These are phyloP conservation scores for Telenomus remus DNA, from an alignment of 1,140 invertebrate species.

Conservation along the genomic window DNA sequence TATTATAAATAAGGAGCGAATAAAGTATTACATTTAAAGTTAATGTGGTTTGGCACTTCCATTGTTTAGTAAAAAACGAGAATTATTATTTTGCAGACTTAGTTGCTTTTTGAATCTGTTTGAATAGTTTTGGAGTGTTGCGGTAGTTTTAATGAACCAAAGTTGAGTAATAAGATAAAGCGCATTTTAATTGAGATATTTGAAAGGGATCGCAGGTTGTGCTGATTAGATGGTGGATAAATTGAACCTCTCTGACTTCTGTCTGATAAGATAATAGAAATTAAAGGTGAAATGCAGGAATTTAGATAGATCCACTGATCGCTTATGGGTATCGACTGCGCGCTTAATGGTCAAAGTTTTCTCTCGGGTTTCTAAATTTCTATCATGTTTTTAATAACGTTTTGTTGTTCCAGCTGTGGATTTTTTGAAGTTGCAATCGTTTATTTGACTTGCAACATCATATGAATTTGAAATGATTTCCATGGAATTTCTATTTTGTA, in stretches of 20 bases:
- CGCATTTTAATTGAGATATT: slow-evolving; percentile 17
- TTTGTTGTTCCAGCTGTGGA: no score
- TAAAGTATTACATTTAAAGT: background rate
- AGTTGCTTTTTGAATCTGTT: background rate
- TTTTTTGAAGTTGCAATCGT: no score
- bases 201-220: slow-evolving; percentile 12
- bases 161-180: slow-evolving; percentile 4
- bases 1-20: background rate
- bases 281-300: background rate
- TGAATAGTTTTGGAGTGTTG: background rate
- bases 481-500: no score
- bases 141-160: slow-evolving; percentile 1
- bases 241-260: background rate
- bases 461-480: no score
- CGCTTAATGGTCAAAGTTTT: no score
- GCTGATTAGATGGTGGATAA: slow-evolving; percentile 14
- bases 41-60: no score
- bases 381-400: background rate
- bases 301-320: slow-evolving; percentile 5
- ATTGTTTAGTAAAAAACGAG: no score
- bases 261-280: background rate
- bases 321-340: no score
- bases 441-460: no score
- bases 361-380: no score
- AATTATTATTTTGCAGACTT: no score